Evolutionary conservation across 2,797 vertebrate genomes (phyloP).

Genomic region (Sebastes dallii): DNA sequence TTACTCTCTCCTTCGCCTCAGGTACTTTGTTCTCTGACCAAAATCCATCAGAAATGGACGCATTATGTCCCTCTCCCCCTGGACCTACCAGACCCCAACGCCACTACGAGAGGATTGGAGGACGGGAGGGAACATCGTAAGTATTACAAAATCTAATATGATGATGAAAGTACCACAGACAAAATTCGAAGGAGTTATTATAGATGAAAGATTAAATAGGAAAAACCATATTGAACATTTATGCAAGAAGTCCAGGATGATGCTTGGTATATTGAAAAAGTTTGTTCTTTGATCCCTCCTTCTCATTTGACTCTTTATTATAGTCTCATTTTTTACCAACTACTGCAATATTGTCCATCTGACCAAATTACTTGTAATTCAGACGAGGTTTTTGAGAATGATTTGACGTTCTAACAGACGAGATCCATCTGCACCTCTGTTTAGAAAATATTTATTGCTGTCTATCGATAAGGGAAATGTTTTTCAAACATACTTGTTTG

Average conservation of each 20-base stretch:
- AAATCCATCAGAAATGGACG: constrained; percentile 76
- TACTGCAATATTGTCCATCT: not conserved
- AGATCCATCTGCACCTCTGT: too few relatives aligned
- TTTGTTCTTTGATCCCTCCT: not conserved
- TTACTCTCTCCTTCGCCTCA: constrained; percentile 9
- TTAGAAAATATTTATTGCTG: too few relatives aligned
- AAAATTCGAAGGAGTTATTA: not conserved
- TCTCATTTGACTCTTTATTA: not conserved
- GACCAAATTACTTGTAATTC: too few relatives aligned
- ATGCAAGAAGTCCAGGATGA: not conserved
- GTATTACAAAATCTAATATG: not conserved
- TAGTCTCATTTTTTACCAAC: not conserved
- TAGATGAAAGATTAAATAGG: not conserved
- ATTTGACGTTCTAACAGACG: too few relatives aligned
- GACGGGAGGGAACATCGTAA: constrained; percentile 79
- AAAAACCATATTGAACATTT: not conserved
- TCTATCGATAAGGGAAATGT: too few relatives aligned
- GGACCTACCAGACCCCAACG: constrained; percentile 72
- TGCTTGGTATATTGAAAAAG: not conserved
- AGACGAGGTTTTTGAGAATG: too few relatives aligned
- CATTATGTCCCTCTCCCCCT: constrained; percentile 69
- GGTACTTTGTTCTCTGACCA: constrained; percentile 67
- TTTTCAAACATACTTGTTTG: too few relatives aligned
- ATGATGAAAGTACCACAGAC: too few relatives aligned
- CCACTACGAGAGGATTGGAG: constrained; percentile 81